Conservation (phyloP, 1,140 invertebrate species). For the Geopemphigus sp. region DNA sequence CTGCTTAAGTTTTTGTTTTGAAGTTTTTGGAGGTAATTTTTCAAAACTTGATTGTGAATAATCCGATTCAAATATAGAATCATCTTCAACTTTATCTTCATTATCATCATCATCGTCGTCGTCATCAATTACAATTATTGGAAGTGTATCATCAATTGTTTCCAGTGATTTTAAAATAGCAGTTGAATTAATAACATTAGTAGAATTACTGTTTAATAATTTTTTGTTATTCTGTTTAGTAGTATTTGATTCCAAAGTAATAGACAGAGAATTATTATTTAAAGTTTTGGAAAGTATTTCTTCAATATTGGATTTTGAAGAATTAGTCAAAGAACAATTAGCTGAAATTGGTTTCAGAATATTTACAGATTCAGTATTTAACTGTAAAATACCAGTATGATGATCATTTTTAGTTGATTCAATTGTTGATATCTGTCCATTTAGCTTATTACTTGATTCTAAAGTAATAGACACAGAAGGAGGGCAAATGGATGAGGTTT, state of each 20-base stretch:
- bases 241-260: background rate
- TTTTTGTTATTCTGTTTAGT: no score
- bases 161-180: no score
- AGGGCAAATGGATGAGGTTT: background rate
- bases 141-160: no score
- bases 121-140: no score
- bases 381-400: background rate
- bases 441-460: background rate
- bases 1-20: no score
- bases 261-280: background rate
- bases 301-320: background rate
- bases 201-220: no score
- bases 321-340: background rate
- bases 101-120: no score
- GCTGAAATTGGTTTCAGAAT: background rate
- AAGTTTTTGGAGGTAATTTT: no score
- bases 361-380: background rate
- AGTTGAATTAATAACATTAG: no score
- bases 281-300: background rate
- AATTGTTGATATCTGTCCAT: background rate
- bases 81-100: no score
- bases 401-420: background rate
- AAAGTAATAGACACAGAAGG: background rate
- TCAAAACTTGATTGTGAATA: no score
- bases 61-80: no score